Evolutionary conservation across 1,140 invertebrate genomes (phyloP), one percentile per base, ranked within the genome.

Genomic region (Phenacoccus solenopsis): DNA sequence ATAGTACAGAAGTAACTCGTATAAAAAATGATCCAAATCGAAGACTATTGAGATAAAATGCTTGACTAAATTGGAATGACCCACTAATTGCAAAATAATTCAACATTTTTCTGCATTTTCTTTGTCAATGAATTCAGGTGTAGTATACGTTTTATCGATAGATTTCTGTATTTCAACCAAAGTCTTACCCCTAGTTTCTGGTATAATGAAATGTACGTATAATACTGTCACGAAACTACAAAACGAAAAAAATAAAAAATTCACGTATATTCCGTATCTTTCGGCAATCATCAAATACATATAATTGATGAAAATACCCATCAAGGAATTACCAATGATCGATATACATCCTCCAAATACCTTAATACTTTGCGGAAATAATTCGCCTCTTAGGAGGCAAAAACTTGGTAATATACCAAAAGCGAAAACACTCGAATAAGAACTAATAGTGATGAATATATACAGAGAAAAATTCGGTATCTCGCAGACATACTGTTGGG

Each of bases 151-250:
- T n/a, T 49, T 49, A 49, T 49, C 38, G 16, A 49, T 49, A 16
- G 59, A 64, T 64, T 84, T 80, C 73, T 88, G 87, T 22, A 93
- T 90, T 79, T 93, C 82, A 71, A 87, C 82, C 27, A 91, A 81
- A 68, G 83, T 86, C 79, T 89, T 87, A 12, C 87, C 88, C 79
- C 91, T 93, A 0, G 91, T 93, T 79, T 93, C 90, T 0, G 90
- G 90, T 13, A 93, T 82, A 70, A 86, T 81, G 67, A 80, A 81
- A 28, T 88, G 79, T 0, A 84, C 82, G 75, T 87, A 88, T 2
- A 72, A 28, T 27, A 69, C 57, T 35, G 88, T 84, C 0, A 84
- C 27, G 10, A 87, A 79, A 67, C 88, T 89, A 77, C 85, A 86
- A 1, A 81, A 81, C 9, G 86, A 82, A 77, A 95, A 96, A 27